Evolutionary conservation across 1,140 invertebrate species (phyloP), one percentile per base, ranked within the genome.

Genomic region (Tetragonula clypearis): DNA sequence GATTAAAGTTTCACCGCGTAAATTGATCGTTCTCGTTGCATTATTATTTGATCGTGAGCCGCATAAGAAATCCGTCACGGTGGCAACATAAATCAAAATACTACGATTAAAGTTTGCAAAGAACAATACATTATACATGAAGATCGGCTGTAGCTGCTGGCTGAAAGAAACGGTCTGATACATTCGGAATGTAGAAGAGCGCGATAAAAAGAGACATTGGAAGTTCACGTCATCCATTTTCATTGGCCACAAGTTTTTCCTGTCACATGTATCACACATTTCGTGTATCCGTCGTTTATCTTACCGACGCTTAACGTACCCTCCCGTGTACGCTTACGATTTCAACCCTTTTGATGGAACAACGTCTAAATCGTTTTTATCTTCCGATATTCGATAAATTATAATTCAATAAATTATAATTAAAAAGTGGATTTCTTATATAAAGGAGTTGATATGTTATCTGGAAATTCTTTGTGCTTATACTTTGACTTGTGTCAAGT

Each of bases 211-310:
- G 35, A n/a, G 66, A 78, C 73, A 79, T 76, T 62, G 84, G 65
- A 86, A 84, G 75, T 90, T 87, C 35, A 77, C 55, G 35, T 87
- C 77, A 86, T 82, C 68, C 82, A 84, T 91, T 91, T 90, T 84
- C 87, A 85, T 89, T 86, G 66, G 66, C 30, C 71, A 23, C 83
- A 71, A 87, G 74, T 88, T 83, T 85, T 72, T 81, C 73, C 72
- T 73, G 84, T 85, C 90, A 86, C 81, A 90, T 84, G 62, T 74
- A 76, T 86, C 76, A 83, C 82, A 74, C 69, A 75, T 72, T 82
- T 71, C 76, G 72, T 82, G 15, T 49, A 86, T 80, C 69, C 77
- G 71, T 80, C 71, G 77, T 73, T 81, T 85, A 72, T 73, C 77
- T 84, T 80, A 41, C 76, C 76, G 56, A 62, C 82, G 76, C 68